A percentile compares a stretch with the other conserved stretches of the same genome.
phyloP scores from a whole-genome alignment of 92 coral and sea anemone species.

The Zoanthus sociatus region DNA sequence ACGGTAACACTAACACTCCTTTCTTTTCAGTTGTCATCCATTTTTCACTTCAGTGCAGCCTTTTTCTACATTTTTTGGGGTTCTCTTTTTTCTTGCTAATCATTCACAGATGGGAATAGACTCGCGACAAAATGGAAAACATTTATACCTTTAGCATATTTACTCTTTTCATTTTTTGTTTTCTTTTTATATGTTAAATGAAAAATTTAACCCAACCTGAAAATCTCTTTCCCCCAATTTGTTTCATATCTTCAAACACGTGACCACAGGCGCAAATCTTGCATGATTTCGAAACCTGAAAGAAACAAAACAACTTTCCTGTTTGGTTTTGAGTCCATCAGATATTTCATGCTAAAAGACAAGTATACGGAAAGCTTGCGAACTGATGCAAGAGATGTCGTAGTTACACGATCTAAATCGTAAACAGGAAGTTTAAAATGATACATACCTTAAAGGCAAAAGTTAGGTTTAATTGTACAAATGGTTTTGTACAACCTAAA shows the following conservation, averaged over 20 bases:
- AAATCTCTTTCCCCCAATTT: conserved; percentile 74
- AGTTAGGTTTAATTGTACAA: no score
- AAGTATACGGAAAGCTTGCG: neutral
- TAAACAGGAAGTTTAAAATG: conserved; percentile 6
- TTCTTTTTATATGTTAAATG: no score
- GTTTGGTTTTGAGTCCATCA: neutral
- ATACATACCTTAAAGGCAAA: neutral
- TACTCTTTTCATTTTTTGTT: no score
- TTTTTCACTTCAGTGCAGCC: no score
- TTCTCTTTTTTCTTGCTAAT: no score
- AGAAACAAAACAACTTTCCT: neutral
- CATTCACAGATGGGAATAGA: no score
- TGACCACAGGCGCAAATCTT: conserved; percentile 80
- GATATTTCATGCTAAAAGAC: neutral
- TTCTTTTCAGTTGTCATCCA: no score
- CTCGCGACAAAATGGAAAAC: no score
- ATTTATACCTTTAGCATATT: no score
- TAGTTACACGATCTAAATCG: neutral
- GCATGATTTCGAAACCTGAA: conserved; percentile 65
- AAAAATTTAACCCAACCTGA: conserved; percentile 55
- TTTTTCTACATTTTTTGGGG: no score
- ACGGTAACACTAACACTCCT: neutral
- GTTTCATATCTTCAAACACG: conserved; percentile 67
- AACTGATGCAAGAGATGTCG: neutral
- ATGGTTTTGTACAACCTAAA: neutral